phyloP scores from a whole-genome alignment of 2,888 invertebrate species.

The Pecten maximus region DNA sequence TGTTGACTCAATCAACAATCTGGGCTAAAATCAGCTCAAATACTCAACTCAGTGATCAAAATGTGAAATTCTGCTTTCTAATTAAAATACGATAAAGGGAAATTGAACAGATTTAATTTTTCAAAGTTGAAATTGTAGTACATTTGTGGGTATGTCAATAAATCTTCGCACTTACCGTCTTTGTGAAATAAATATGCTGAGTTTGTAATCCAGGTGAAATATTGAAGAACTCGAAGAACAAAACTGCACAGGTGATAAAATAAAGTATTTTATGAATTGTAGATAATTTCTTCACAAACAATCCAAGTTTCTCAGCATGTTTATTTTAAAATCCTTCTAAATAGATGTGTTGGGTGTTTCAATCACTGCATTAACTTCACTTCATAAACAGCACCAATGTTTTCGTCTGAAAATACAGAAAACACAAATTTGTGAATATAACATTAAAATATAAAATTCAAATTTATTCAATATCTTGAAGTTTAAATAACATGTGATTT shows the following conservation, averaged over 20 bases:
- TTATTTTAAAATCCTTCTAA: background rate
- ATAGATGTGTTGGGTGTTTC: background rate
- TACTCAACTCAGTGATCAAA: too few relatives aligned
- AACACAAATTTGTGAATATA: background rate
- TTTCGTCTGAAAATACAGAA: background rate
- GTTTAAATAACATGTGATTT: background rate
- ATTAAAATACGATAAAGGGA: too few relatives aligned
- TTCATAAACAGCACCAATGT: background rate
- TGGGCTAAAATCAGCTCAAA: too few relatives aligned
- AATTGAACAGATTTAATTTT: too few relatives aligned
- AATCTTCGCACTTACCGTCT: background rate
- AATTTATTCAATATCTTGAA: background rate
- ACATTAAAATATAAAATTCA: background rate
- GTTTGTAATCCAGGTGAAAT: background rate
- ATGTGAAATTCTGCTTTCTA: too few relatives aligned
- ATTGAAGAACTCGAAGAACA: background rate
- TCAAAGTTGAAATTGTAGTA: too few relatives aligned
- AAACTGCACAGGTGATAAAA: background rate
- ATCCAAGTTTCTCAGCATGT: background rate
- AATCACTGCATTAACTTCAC: background rate
- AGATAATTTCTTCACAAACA: too few relatives aligned
- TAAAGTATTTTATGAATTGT: too few relatives aligned
- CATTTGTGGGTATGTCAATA: too few relatives aligned
- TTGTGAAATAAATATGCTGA: background rate
- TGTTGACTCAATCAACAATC: too few relatives aligned